Evolutionary conservation across 2,888 invertebrate genomes (phyloP).

Genomic region (Stenotaenia linearis): DNA sequence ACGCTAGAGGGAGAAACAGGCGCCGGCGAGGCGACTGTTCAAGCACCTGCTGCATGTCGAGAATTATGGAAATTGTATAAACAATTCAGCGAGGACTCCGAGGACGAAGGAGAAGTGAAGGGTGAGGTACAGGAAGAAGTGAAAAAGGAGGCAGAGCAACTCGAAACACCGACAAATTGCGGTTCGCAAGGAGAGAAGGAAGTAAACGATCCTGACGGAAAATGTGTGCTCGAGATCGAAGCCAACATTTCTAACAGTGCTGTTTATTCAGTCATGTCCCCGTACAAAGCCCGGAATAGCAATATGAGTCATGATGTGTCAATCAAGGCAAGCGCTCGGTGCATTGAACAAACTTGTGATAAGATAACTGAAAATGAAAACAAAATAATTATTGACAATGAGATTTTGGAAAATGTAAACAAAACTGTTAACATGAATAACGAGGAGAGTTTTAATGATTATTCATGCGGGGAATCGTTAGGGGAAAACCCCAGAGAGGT

Average conservation of each 20-base stretch:
- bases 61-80: slow-evolving; percentile 32
- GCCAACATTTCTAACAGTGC: background rate
- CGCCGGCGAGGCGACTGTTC: slow-evolving; percentile 17
- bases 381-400: background rate
- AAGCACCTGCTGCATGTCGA: slow-evolving; percentile 17
- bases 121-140: background rate
- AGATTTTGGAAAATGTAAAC: background rate
- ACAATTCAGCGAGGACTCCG: slow-evolving; percentile 30
- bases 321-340: background rate
- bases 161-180: background rate
- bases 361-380: background rate
- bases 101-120: slow-evolving; percentile 6
- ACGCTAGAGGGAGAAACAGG: slow-evolving; percentile 17
- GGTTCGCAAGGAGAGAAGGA: background rate
- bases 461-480: background rate
- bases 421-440: background rate
- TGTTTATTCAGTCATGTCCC: too few species aligned
- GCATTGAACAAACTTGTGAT: background rate
- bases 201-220: background rate
- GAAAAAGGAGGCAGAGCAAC: background rate
- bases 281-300: background rate
- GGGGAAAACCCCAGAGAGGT: background rate
- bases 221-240: background rate
- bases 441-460: background rate
- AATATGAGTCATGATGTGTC: background rate